These are phyloP conservation scores for Solen grandis DNA, from an alignment of 1,140 invertebrate genomes.

Conservation along the genomic window DNA sequence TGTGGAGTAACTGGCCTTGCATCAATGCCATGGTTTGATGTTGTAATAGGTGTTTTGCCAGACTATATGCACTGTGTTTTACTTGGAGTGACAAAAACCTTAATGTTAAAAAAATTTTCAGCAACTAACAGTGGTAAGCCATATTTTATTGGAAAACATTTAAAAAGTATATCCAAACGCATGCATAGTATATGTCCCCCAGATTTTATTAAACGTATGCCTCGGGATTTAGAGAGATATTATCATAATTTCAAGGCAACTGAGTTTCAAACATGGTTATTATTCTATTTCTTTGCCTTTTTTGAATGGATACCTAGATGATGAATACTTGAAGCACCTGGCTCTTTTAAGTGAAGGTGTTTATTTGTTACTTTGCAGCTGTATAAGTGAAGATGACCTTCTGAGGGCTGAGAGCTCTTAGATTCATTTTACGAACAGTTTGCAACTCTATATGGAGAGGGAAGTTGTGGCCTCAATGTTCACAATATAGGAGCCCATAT, in stretches of 20 bases:
- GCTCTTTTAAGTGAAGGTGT: conserved; percentile 24
- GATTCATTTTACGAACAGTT: conserved; percentile 39
- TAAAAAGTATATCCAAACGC: conserved; percentile 33
- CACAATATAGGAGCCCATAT: conserved; percentile 49
- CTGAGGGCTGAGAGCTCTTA: conserved; percentile 11
- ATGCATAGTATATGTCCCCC: conserved; percentile 41
- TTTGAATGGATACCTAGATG: conserved; percentile 10
- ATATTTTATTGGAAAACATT: conserved; percentile 50
- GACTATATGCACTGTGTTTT: conserved; percentile 56
- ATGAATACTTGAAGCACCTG: conserved; percentile 42
- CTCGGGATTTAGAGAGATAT: conserved; percentile 50
- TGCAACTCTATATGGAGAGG: conserved; percentile 35
- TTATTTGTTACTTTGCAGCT: conserved; percentile 35
- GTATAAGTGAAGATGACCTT: conserved; percentile 9
- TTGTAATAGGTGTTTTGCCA: conserved; percentile 33
- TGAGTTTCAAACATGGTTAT: conserved; percentile 48
- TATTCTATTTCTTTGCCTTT: conserved; percentile 44
- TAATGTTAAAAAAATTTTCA: conserved; percentile 43
- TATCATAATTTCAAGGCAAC: conserved; percentile 50
- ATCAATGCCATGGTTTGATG: conserved; percentile 25
- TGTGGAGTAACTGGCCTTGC: conserved; percentile 19
- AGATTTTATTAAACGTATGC: conserved; percentile 39
- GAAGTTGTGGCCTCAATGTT: conserved; percentile 47
- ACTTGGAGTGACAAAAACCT: conserved; percentile 40
- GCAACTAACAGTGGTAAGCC: conserved; percentile 22